Conservation (phyloP, 2,113 vertebrate species). For the Poeciliopsis turrubarensis region DNA sequence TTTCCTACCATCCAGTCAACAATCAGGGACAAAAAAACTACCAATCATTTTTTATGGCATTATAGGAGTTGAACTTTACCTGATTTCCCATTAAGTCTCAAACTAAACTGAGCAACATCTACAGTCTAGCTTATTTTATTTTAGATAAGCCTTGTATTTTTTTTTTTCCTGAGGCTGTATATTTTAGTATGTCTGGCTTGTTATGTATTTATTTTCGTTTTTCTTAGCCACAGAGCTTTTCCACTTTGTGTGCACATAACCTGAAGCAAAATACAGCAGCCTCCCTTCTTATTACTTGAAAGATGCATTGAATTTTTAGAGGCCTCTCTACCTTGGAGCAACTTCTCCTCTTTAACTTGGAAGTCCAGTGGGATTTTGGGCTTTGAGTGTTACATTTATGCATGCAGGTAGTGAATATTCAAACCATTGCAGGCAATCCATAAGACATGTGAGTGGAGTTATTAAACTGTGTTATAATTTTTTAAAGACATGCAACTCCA, state of each 20-base stretch:
- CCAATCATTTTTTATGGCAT: too few relatives aligned
- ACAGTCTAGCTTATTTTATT: not conserved
- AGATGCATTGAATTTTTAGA: slow-evolving; percentile 42
- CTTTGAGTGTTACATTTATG: slow-evolving; percentile 45
- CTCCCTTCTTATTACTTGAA: slow-evolving; percentile 32
- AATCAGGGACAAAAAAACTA: too few relatives aligned
- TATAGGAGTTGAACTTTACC: not conserved
- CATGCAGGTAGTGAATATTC: slow-evolving; percentile 52
- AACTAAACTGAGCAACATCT: not conserved
- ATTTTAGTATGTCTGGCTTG: not conserved
- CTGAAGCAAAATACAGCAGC: slow-evolving; percentile 22
- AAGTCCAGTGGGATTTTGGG: slow-evolving; percentile 45
- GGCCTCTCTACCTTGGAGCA: slow-evolving; percentile 19
- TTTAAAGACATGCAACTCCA: slow-evolving; percentile 18
- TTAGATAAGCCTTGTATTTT: not conserved
- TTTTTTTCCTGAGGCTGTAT: not conserved
- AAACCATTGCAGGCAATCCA: slow-evolving; percentile 41
- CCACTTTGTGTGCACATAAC: not conserved
- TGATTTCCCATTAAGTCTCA: not conserved
- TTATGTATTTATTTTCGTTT: slow-evolving; percentile 22
- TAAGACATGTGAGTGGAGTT: slow-evolving; percentile 2
- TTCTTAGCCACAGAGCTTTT: slow-evolving; percentile 7
- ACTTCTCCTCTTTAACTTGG: slow-evolving; percentile 30
- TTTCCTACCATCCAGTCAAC: too few relatives aligned
- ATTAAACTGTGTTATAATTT: not conserved